Base-by-base conservation (phyloP, 2,113 vertebrate genomes). In the Gallinago jamesoni region DNA sequence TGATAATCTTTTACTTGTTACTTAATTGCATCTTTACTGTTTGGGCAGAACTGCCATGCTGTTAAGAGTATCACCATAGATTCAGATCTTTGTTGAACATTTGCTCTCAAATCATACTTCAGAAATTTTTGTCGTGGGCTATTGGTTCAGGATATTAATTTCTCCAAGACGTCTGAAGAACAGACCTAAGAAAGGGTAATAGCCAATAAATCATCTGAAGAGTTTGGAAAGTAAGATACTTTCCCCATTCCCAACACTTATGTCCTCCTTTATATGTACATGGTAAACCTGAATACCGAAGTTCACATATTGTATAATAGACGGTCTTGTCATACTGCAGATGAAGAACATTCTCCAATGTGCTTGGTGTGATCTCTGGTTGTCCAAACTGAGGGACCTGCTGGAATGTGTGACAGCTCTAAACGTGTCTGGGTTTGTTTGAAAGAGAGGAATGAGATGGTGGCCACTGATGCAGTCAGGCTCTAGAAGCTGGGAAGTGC, bases 191-290 rank as follows among this genome's bases (percentile, higher is more conserved):
- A 39, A 80, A n/a, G 10, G 30, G 37, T 43, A 76, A 39, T 74
- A 79, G 47, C 25, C 62, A 47, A 39, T 64, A 64, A 66, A 20
- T 37, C 18, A 67, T 9, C 14, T 67, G 47, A 67, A 53, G 72
- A 66, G 21, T 72, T 67, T 55, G 19, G n/a, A 62, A 48, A 79
- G 18, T 41, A 67, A 16, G n/a, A 24, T 39, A 4, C 33, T 81
- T 4, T 41, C 14, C 21, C 37, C 28, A 28, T 81, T 81, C 75
- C 43, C 33, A n/a, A 8, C 6, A 10, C 50, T 81, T 90, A 17
- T 0, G 3, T 8, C 23, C 27, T 45, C 27, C 14, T 37, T 37
- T 84, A 12, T n/a, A 45, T 4, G 11, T 43, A 25, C 7, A 1
- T 35, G 37, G 31, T 75, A 64, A 80, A 64, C 43, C 41, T 56